Percentiles rank a stretch among this genome's conserved stretches.
Evolutionary conservation across 2,113 vertebrate genomes (phyloP).

Genomic region (mouse (Mus musculus)): GRCm39 chr6:61023501-61024000

Average conservation of each 20-base stretch:
- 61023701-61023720: neutral
- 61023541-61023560: slow-evolving; percentile 15
- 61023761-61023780: neutral
- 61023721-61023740: slow-evolving; percentile 20
- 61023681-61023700: slow-evolving; percentile 42
- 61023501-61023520: neutral
- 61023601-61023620: neutral
- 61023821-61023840: neutral
- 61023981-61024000: neutral
- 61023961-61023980: neutral
- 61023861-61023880: neutral
- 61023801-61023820: neutral
- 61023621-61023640: neutral
- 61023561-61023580: slow-evolving; percentile 13
- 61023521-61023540: neutral
- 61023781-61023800: neutral
- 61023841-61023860: slow-evolving; percentile 1
- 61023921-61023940: neutral
- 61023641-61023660: neutral
- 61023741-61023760: neutral
- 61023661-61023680: neutral
- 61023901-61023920: neutral
- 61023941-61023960: neutral
- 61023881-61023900: neutral
- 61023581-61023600: neutral